Percentiles rank a stretch among this genome's conserved stretches.
phyloP scores from a whole-genome alignment of 2,888 invertebrate genomes.

The Euplexia lucipara region DNA sequence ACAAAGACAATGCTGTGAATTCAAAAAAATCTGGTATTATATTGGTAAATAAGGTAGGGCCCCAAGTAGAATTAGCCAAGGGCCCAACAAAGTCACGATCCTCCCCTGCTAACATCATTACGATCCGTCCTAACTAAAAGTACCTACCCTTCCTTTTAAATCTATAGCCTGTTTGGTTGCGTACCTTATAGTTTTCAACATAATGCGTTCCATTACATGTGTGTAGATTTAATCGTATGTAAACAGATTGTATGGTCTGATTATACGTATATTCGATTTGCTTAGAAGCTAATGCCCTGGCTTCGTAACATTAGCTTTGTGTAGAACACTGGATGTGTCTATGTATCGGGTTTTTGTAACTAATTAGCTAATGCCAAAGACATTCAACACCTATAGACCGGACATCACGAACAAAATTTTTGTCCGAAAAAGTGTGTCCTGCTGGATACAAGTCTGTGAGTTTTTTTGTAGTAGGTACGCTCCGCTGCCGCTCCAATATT shows the following conservation, averaged over 20 bases:
- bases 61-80: no score
- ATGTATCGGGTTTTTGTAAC: slow-evolving; percentile 28
- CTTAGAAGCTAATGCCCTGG: slow-evolving; percentile 48
- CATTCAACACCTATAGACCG: no score
- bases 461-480: no score
- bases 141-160: slow-evolving; percentile 11
- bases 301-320: slow-evolving; percentile 49
- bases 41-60: no score
- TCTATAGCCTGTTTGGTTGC: slow-evolving; percentile 14
- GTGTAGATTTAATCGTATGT: slow-evolving; percentile 46
- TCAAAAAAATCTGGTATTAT: no score
- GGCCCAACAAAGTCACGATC: no score
- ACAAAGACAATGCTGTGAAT: no score
- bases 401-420: no score
- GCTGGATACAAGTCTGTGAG: no score
- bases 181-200: slow-evolving; percentile 18
- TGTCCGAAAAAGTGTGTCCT: no score
- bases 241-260: slow-evolving; percentile 16
- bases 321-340: slow-evolving; percentile 35
- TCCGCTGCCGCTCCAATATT: no score
- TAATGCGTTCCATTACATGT: slow-evolving; percentile 41
- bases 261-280: slow-evolving; percentile 39
- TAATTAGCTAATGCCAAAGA: slow-evolving; percentile 37
- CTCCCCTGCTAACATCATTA: no score
- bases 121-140: slow-evolving; percentile 54